phyloP scores from a whole-genome alignment of 2,797 vertebrate species.

The Lophotriccus pileatus region DNA sequence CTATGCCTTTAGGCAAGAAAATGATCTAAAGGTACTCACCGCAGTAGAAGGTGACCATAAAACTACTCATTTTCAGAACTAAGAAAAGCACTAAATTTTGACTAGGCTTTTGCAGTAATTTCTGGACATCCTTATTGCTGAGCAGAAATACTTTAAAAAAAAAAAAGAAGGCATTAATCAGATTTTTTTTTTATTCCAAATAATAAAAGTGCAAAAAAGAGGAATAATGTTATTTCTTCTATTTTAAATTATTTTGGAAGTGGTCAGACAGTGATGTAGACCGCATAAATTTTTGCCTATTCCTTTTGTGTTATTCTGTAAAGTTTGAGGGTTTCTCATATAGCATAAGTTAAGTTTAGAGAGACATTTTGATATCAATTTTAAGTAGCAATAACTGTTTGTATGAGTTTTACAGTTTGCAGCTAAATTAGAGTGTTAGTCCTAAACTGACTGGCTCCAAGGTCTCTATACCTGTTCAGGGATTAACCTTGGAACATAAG shows the following conservation, averaged over 20 bases:
- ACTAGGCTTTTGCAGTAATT: background rate
- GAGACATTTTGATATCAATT: background rate
- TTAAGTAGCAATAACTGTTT: background rate
- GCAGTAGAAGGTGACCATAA: background rate
- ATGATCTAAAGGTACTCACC: background rate
- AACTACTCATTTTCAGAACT: background rate
- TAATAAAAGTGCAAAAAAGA: background rate
- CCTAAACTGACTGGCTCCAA: background rate
- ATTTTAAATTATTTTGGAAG: background rate
- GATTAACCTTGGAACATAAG: background rate
- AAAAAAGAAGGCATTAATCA: background rate
- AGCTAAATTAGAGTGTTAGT: background rate
- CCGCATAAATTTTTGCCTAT: background rate
- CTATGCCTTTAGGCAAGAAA: constrained; percentile 12
- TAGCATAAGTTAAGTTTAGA: background rate
- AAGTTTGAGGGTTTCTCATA: background rate
- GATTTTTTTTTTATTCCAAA: background rate
- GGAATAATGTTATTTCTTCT: background rate
- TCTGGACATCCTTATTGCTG: background rate
- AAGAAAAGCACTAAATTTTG: background rate
- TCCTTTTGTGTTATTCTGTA: background rate
- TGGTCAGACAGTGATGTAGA: background rate
- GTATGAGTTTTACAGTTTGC: background rate
- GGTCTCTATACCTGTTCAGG: background rate
- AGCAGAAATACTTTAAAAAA: background rate